Evolutionary conservation across 2,113 vertebrate genomes (phyloP).

Genomic region (Xenopus laevis): DNA sequence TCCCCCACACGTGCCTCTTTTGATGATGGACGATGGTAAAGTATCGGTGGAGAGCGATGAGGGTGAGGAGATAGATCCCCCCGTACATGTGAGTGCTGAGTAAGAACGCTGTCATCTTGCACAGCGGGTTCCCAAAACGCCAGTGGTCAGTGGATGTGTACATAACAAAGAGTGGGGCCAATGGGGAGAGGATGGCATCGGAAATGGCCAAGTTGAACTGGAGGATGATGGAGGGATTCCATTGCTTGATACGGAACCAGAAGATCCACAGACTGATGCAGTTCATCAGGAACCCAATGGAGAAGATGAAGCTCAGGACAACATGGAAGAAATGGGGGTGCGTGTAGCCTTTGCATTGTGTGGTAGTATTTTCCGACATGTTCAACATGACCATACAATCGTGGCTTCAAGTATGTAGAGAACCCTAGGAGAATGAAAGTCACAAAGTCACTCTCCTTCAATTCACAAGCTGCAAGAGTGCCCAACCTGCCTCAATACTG

Average conservation of each 20-base stretch:
- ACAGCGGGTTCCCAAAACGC: slow-evolving; percentile 60
- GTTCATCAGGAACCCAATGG: slow-evolving; percentile 60
- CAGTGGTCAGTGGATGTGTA: slow-evolving; percentile 57
- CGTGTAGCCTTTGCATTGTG: not conserved
- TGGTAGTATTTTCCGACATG: too few relatives aligned
- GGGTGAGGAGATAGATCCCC: slow-evolving; percentile 63
- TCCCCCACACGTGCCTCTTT: slow-evolving; percentile 53
- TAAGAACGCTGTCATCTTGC: slow-evolving; percentile 57
- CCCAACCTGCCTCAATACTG: too few relatives aligned
- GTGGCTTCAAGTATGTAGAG: too few relatives aligned
- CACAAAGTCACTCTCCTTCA: too few relatives aligned
- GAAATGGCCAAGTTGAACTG: slow-evolving; percentile 68
- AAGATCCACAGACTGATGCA: slow-evolving; percentile 63
- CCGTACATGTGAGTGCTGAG: slow-evolving; percentile 61
- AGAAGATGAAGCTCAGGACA: slow-evolving; percentile 57
- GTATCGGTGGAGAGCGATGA: slow-evolving; percentile 69
- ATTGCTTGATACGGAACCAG: slow-evolving; percentile 55
- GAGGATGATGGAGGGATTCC: slow-evolving; percentile 60
- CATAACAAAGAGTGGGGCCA: slow-evolving; percentile 54
- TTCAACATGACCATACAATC: too few relatives aligned
- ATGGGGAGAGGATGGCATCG: slow-evolving; percentile 56
- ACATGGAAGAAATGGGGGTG: slow-evolving; percentile 35
- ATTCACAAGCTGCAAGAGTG: too few relatives aligned
- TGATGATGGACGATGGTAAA: slow-evolving; percentile 55
- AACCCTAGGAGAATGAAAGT: too few relatives aligned